Evolutionary conservation across 2,113 vertebrate genomes (phyloP).

Genomic region (Petaurus breviceps): DNA sequence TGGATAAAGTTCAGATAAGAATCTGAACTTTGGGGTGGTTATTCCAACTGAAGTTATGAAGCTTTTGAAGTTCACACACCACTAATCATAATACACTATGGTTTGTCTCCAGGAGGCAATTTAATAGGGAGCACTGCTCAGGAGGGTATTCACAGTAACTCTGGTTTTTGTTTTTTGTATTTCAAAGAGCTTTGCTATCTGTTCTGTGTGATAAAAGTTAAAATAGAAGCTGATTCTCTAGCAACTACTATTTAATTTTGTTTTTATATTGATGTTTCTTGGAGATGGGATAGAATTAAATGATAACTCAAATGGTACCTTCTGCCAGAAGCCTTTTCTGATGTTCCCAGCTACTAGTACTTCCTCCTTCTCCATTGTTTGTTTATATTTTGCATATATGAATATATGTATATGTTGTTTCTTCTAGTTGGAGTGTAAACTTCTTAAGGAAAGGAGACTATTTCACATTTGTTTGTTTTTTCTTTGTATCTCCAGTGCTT

Average conservation of each 20-base stretch:
- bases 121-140: neutral
- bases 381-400: neutral
- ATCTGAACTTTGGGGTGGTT: conserved; percentile 39
- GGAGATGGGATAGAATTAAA: conserved; percentile 5
- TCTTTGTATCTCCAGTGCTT: neutral
- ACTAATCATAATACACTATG: conserved; percentile 16
- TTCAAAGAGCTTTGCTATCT: neutral
- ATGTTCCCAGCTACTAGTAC: neutral
- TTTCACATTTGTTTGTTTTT: neutral
- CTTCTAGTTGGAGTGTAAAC: neutral
- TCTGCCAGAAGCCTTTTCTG: neutral
- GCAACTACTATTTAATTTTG: neutral
- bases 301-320: neutral
- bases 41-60: conserved; percentile 30
- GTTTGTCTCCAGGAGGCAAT: conserved; percentile 34
- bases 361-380: neutral
- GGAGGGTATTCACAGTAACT: neutral
- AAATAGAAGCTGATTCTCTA: neutral
- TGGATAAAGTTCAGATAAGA: conserved; percentile 51
- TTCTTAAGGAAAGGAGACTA: neutral
- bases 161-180: neutral
- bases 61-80: neutral
- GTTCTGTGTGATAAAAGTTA: neutral
- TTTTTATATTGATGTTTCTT: neutral
- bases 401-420: neutral